phyloP scores from a whole-genome alignment of 2,797 vertebrate genomes.

The Centropyge bicolor region DNA sequence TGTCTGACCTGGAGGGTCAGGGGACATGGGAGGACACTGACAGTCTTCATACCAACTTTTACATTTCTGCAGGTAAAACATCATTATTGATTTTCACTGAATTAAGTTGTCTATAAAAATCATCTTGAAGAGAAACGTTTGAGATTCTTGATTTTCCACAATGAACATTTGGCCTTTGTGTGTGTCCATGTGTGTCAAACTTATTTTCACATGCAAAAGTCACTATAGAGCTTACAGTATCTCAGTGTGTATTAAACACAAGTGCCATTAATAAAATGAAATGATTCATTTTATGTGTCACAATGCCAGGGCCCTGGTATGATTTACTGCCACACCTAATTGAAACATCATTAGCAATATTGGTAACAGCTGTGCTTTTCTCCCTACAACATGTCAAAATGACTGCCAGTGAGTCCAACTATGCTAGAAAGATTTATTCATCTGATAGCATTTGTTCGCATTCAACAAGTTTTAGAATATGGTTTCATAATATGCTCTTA shows the following conservation, averaged over 20 bases:
- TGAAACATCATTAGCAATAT: too few species aligned
- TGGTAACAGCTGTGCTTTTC: not conserved
- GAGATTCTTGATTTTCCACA: not conserved
- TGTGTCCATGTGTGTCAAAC: not conserved
- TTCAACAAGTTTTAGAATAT: not conserved
- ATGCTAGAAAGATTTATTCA: too few species aligned
- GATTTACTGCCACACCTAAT: not conserved
- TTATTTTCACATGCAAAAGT: not conserved
- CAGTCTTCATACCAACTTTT: not conserved
- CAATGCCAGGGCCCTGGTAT: not conserved
- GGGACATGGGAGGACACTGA: not conserved
- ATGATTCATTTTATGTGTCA: too few species aligned
- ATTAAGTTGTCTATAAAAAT: not conserved
- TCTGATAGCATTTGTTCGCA: too few species aligned
- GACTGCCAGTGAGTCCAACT: too few species aligned
- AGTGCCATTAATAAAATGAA: not conserved
- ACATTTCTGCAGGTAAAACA: not conserved
- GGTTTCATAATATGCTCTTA: not conserved
- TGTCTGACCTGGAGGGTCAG: not conserved
- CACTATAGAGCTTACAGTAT: not conserved
- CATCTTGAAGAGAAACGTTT: not conserved
- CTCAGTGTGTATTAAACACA: not conserved
- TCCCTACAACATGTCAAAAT: not conserved
- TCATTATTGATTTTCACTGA: not conserved
- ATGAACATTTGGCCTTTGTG: not conserved